Base-by-base conservation (phyloP, 92 coral and sea anemone genomes). In the Galaxea fascicularis region DNA sequence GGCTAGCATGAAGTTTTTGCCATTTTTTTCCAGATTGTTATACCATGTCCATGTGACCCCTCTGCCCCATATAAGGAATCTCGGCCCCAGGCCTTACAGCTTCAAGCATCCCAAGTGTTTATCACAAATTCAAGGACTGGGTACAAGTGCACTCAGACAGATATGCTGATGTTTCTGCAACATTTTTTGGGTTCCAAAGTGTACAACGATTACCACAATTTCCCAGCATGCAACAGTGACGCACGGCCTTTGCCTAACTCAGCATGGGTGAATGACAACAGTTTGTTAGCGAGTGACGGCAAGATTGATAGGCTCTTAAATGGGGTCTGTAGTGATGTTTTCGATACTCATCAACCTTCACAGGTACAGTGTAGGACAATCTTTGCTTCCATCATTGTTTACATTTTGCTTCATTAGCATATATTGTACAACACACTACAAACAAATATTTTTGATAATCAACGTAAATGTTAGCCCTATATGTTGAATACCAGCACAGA, bases 51-150 rank as follows among this genome's bases (percentile, higher is more conserved):
- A 30, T 92, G 98, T 81, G 98, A 94, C 17, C 87, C 95, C 15
- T 77, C 84, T 72, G 89, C 97, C 13, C 89, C 81, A 1, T 97
- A 97, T 62, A 94, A 91, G 31, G 97, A 97, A 66, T 92, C 85
- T 27, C 88, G 99, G 65, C 98, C 99, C 52, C 99, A 97, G 85
- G 98, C 97, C 71, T 89, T 97, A 35, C 99, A 97, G 89, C 51
- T 93, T 27, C 99, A 97, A 71, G 85, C 93, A 81, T 97, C 99
- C 3, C 98, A 93, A 71, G 91, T 91, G 71, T 93, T 90, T 47
- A 83, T 92, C 54, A 97, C 95, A 1, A 97, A 97, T 86, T 86
- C 98, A 41, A 93, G 99, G 62, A 93, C 90, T 13, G 99, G 99
- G 12, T 54, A 81, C 84, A 87, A 91, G 58, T 84, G 95, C 3